Conservation (phyloP, 2,888 invertebrate genomes). For the Elegia similella region DNA sequence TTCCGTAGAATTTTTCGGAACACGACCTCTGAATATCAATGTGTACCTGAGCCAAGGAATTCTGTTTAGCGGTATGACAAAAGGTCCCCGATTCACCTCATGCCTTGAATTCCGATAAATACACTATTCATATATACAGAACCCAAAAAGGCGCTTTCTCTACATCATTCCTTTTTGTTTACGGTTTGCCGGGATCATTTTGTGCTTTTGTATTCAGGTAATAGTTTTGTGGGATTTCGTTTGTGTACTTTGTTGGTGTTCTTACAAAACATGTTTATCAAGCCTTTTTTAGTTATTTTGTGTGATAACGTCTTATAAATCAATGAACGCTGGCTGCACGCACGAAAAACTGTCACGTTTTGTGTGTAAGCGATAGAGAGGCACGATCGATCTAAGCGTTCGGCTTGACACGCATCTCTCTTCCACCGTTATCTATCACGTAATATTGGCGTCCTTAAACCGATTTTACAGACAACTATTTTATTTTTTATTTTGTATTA, state of each 20-base stretch:
- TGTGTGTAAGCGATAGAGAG: too few species aligned
- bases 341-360: too few species aligned
- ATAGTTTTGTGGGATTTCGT: constrained; percentile 7
- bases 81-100: constrained; percentile 38
- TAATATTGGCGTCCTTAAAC: too few species aligned
- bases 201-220: background rate
- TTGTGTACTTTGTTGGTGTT: background rate
- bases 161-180: constrained; percentile 15
- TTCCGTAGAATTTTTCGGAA: constrained; percentile 39
- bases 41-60: constrained; percentile 43
- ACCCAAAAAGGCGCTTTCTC: constrained; percentile 22
- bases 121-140: constrained; percentile 23
- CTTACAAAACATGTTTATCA: background rate
- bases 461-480: too few species aligned
- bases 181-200: constrained; percentile 5
- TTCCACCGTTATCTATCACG: too few species aligned
- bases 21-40: constrained; percentile 53
- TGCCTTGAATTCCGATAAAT: constrained; percentile 33
- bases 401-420: too few species aligned
- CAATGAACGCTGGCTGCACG: too few species aligned
- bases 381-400: too few species aligned
- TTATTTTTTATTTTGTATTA: too few species aligned
- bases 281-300: too few species aligned
- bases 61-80: constrained; percentile 39
- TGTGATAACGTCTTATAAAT: too few species aligned